phyloP scores from a whole-genome alignment of 2,113 vertebrate genomes.

The Ciconia maguari region DNA sequence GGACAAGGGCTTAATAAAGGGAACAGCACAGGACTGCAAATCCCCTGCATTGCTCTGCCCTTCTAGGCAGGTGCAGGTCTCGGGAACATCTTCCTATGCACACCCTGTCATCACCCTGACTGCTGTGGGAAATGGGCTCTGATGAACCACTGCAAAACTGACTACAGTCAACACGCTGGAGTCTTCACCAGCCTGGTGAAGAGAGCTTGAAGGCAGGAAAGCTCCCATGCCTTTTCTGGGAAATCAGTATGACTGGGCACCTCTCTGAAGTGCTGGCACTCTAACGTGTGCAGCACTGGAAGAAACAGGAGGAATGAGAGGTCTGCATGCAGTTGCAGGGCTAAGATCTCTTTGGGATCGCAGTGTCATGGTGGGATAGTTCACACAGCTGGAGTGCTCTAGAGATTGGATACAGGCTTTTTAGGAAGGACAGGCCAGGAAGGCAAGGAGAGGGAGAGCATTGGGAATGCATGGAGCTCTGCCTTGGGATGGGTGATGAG shows the following conservation, averaged over 20 bases:
- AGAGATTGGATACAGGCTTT: neutral
- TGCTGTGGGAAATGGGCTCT: neutral
- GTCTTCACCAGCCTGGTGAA: neutral
- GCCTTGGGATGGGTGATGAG: neutral
- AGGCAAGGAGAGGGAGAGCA: neutral
- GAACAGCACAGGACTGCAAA: neutral
- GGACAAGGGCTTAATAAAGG: neutral
- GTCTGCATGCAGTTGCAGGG: neutral
- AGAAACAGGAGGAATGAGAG: neutral
- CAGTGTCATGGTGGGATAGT: neutral
- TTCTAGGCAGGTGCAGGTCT: neutral
- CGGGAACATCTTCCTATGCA: neutral
- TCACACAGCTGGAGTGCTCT: neutral
- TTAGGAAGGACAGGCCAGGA: neutral
- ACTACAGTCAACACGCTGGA: neutral
- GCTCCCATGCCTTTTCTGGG: neutral
- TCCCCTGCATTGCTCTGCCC: neutral
- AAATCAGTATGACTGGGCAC: neutral
- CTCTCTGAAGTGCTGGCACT: neutral
- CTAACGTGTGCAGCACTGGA: neutral
- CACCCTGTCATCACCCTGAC: fast-evolving
- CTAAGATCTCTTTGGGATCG: neutral
- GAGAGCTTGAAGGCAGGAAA: neutral
- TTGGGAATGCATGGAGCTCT: neutral
- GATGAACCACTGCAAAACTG: neutral